Evolutionary conservation across 2,888 invertebrate genomes (phyloP), one percentile per base, ranked within the genome.

Genomic region (Stenodema calcarata): DNA sequence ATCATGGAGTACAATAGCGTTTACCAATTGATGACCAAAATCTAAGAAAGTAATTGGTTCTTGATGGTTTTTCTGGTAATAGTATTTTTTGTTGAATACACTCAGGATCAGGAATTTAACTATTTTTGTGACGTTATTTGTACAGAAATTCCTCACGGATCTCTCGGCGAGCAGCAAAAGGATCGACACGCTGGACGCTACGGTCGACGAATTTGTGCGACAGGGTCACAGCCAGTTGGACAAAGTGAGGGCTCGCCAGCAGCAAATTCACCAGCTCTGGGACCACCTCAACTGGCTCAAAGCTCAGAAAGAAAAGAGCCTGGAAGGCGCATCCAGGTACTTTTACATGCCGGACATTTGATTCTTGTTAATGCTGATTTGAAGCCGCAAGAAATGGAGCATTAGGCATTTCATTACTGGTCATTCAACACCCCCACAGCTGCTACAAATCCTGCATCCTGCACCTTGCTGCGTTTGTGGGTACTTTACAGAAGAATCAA

Each of bases 101-200:
- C 18, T 54, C 3, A 54, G n/a, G 18, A 6, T 54, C 9, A 4
- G 3, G 28, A 14, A n/a, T n/a, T n/a, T n/a, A n/a, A n/a, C n/a
- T n/a, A n/a, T n/a, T n/a, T 35, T 35, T 35, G 7, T 35, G 7
- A 35, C 7, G 35, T 35, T 35, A 35, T 7, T 35, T n/a, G n/a
- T n/a, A 35, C 91, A 95, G 94, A 97, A 98, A 92, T 96, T 99
- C 91, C 94, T 99, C 41, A 98, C 98, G 0, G 99, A 99, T 90
- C 92, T 99, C 50, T 98, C 98, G 0, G 98, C 98, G 0, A 98
- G 97, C 14, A 96, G 96, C 30, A 96, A 96, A 89, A 95, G 98
- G 0, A 93, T 99, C 89, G 98, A 98, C 89, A 95, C 95, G 85
- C 95, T 99, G 87, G 97, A 98, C 90, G 93, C 94, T 0, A 95